Conservation (phyloP, 2,797 vertebrate species). For the Brachyalestes nurse region DNA sequence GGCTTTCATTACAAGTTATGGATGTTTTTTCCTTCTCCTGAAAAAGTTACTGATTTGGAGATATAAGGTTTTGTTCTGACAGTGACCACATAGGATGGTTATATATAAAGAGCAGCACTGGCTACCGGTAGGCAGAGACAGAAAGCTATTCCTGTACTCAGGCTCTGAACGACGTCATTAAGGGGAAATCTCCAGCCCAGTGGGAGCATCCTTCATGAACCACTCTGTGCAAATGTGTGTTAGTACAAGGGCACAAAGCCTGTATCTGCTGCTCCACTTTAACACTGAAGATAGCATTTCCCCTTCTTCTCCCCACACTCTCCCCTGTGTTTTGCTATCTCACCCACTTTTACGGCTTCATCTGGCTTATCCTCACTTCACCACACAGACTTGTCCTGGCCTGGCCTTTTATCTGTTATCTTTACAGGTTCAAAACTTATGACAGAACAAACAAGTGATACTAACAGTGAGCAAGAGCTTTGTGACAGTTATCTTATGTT, state of each 20-base stretch:
- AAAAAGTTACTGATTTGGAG: too few species aligned
- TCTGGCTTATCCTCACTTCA: not conserved
- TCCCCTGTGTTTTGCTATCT: slow-evolving; percentile 1
- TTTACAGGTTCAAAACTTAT: not conserved
- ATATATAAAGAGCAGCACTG: not conserved
- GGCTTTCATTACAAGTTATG: too few species aligned
- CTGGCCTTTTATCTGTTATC: not conserved
- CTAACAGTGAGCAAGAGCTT: not conserved
- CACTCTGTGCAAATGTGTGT: slow-evolving; percentile 19
- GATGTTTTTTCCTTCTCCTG: too few species aligned
- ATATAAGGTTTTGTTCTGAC: too few species aligned
- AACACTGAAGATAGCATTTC: slow-evolving; percentile 37
- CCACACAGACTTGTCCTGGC: not conserved
- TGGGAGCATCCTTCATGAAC: slow-evolving; percentile 9
- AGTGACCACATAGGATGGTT: too few species aligned
- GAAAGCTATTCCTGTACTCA: slow-evolving; percentile 8
- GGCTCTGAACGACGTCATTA: slow-evolving; percentile 10
- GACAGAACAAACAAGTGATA: not conserved
- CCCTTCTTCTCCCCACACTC: not conserved
- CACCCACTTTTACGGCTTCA: not conserved
- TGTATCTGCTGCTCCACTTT: slow-evolving; percentile 41
- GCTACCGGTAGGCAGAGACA: not conserved
- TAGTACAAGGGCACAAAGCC: slow-evolving; percentile 24
- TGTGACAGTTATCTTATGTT: too few species aligned
- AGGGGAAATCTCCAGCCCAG: slow-evolving; percentile 15